Percentiles rank a stretch among this genome's conserved stretches.
These are phyloP conservation scores for Drosophila chauvacae DNA, from an alignment of 1,140 invertebrate genomes.

Conservation along the genomic window DNA sequence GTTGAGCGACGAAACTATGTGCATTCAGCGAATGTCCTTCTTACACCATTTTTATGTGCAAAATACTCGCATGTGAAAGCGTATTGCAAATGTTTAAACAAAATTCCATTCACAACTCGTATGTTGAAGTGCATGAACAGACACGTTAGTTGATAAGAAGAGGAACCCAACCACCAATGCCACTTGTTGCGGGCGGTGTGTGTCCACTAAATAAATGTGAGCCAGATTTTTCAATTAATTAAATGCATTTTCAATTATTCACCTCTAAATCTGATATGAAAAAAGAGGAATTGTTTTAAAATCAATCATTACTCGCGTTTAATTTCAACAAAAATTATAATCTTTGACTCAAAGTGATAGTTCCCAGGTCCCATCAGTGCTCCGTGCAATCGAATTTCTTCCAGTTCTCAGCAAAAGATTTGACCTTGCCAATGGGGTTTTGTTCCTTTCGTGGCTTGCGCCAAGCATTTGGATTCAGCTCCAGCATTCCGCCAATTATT, in stretches of 20 bases:
- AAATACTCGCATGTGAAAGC: slow-evolving; percentile 31
- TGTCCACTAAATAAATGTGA: slow-evolving; percentile 38
- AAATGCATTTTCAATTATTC: not conserved
- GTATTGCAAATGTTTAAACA: slow-evolving; percentile 53
- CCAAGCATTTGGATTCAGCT: slow-evolving; percentile 94
- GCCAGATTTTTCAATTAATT: slow-evolving; percentile 24
- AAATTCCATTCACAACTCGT: slow-evolving; percentile 62
- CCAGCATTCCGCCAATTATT: slow-evolving; percentile 97
- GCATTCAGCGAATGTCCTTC: slow-evolving; percentile 75
- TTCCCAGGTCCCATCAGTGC: slow-evolving; percentile 6
- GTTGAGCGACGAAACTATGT: slow-evolving; percentile 38
- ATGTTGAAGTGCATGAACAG: slow-evolving; percentile 43
- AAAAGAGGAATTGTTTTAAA: no score
- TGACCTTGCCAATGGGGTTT: slow-evolving; percentile 66
- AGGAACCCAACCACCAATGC: not conserved
- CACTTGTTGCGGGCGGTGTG: slow-evolving; percentile 6
- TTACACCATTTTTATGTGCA: slow-evolving; percentile 55
- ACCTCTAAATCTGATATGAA: not conserved
- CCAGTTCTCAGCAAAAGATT: slow-evolving; percentile 71
- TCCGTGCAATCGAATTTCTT: slow-evolving; percentile 73
- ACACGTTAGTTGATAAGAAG: slow-evolving; percentile 63
- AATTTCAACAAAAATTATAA: not conserved
- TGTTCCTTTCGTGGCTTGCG: slow-evolving; percentile 90
- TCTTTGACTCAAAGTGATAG: not conserved
- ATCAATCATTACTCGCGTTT: not conserved